Evolutionary conservation across 2,888 invertebrate genomes (phyloP).

Genomic region (Himalopsyche tibetana): DNA sequence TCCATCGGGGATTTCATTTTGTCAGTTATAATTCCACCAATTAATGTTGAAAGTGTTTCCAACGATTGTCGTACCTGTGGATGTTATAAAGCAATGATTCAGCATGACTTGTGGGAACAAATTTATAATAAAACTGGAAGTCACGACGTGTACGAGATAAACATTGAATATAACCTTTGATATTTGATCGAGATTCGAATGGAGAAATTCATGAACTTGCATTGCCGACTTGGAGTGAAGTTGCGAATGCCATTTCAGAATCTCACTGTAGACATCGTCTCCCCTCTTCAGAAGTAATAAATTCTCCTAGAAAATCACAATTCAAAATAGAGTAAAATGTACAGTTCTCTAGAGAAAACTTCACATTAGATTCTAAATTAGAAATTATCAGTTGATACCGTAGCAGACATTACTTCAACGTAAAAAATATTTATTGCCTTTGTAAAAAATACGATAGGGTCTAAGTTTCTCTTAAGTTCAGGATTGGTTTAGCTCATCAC

Average conservation of each 20-base stretch:
- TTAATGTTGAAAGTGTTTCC: slow-evolving; percentile 86
- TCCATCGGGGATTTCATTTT: slow-evolving; percentile 64
- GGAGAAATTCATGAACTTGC: slow-evolving; percentile 85
- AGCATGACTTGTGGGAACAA: too few relatives aligned
- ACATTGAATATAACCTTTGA: slow-evolving; percentile 79
- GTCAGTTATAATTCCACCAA: slow-evolving; percentile 67
- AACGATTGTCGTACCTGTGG: slow-evolving; percentile 86
- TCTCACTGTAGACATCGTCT: slow-evolving; percentile 81
- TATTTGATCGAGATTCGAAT: slow-evolving; percentile 87
- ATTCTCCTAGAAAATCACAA: slow-evolving; percentile 69
- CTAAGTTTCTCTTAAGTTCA: too few relatives aligned
- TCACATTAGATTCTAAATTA: too few relatives aligned
- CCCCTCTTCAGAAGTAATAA: slow-evolving; percentile 73
- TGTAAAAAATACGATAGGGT: too few relatives aligned
- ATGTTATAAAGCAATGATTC: too few relatives aligned
- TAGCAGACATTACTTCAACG: too few relatives aligned
- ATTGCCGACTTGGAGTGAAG: slow-evolving; percentile 84
- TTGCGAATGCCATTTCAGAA: slow-evolving; percentile 83
- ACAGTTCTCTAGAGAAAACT: neutral
- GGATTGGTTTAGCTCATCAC: too few relatives aligned
- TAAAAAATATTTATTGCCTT: too few relatives aligned
- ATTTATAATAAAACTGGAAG: too few relatives aligned
- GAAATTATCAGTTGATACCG: too few relatives aligned
- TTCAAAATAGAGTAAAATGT: neutral
- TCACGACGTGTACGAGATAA: too few relatives aligned